Base-by-base conservation (phyloP, 92 coral and sea anemone species). In the Actinostola sp. region DNA sequence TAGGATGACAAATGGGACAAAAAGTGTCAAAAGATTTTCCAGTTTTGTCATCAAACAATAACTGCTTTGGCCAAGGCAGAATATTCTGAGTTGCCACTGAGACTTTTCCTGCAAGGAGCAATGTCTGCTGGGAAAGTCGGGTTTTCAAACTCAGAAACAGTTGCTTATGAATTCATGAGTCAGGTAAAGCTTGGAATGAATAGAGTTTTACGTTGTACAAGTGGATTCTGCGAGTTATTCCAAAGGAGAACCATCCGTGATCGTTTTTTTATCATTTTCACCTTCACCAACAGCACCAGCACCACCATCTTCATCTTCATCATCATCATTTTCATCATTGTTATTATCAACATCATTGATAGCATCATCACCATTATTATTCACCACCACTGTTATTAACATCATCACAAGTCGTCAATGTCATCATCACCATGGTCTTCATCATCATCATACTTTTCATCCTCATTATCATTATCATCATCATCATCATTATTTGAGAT, bases 1-100 rank as follows among this genome's bases (percentile, higher is more conserved):
- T 68, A 95, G 99, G 99, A 95, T 63, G 99, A 95, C 34, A 95
- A 95, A 82, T 95, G 99, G 99, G 97, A 95, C 81, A 95, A 95
- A 67, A 95, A 95, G 61, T 95, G 99, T 35, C 97, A 95, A 74
- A 95, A 95, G 77, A 95, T 95, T 43, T 95, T 95, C 89, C 99
- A 95, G 88, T 95, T 95, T 71, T 95, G 99, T 60, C 99, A 95
- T 65, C 99, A 95, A 84, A 95, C 99, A 7, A 95, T 92, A 61
- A 64, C 90, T 19, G 99, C 99, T 0, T 89, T 95, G 29, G 99
- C 99, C 65, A 95, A 95, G 77, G 97, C 96, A 13, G 99, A 92
- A 21, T 95, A 95, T 42, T 91, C 97, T 6, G 99, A 95, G 21
- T 70, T 95, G 11, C 93, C 99, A 0, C 78, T 95, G 19, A 86